Evolutionary conservation across 2,113 vertebrate genomes (phyloP).

Genomic region (Lutjanus erythropterus): DNA sequence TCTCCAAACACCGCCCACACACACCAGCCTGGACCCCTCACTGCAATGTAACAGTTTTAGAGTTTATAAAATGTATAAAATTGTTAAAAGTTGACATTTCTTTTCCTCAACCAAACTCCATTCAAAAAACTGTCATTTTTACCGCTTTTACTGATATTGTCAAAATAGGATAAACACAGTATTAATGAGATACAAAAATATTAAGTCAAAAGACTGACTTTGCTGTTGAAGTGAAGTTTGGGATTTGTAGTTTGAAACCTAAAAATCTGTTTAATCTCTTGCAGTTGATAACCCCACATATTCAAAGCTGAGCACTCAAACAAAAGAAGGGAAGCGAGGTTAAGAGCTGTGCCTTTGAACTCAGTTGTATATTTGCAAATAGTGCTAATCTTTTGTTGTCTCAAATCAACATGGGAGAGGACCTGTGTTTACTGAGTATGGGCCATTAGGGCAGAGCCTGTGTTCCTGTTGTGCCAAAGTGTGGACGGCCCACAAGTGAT

Average conservation of each 20-base stretch:
- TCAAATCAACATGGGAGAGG: constrained; percentile 82
- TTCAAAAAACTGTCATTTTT: background rate
- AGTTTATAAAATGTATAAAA: background rate
- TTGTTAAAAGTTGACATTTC: accelerated
- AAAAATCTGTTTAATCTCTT: background rate
- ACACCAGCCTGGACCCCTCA: background rate
- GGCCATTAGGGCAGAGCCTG: constrained; percentile 72
- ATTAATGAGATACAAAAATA: too few relatives aligned
- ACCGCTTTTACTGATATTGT: background rate
- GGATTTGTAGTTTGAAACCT: constrained; percentile 13
- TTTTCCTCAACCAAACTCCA: background rate
- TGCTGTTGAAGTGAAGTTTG: background rate
- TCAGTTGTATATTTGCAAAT: constrained; percentile 84
- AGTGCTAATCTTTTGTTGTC: constrained; percentile 85
- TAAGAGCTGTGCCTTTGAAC: constrained; percentile 78
- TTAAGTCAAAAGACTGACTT: background rate
- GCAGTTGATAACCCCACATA: constrained; percentile 14
- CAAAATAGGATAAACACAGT: too few relatives aligned
- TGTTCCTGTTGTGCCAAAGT: constrained; percentile 75
- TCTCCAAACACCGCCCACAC: constrained; percentile 29
- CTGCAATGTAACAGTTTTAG: background rate
- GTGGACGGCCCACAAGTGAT: constrained; percentile 75
- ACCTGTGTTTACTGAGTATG: constrained; percentile 76
- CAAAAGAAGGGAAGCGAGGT: constrained; percentile 76
- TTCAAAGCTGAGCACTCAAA: constrained; percentile 49